These are phyloP conservation scores for Oasisia sp. DNA, from an alignment of 2,888 invertebrate species.

Conservation along the genomic window DNA sequence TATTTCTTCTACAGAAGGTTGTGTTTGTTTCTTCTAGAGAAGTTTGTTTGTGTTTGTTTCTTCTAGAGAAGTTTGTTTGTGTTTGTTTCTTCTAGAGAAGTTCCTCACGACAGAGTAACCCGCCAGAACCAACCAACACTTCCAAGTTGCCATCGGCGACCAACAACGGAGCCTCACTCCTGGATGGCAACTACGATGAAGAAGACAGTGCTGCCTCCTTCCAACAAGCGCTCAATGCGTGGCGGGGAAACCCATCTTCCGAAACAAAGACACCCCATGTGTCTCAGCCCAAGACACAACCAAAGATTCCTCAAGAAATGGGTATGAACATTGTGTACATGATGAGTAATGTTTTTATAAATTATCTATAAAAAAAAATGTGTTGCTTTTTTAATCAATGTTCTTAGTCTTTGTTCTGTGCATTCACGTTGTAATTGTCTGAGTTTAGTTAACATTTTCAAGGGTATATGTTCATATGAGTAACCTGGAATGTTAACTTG, in stretches of 20 bases:
- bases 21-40: too few relatives aligned
- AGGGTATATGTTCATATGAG: too few relatives aligned
- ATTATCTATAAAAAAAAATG: background rate
- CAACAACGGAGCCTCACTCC: conserved; percentile 43
- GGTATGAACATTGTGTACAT: background rate
- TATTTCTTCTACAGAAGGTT: too few relatives aligned
- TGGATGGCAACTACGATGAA: conserved; percentile 60
- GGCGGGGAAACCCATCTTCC: conserved; percentile 43
- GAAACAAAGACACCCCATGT: background rate
- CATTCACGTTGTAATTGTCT: too few relatives aligned
- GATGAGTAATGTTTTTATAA: background rate
- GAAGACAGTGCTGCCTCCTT: conserved; percentile 62
- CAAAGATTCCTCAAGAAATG: background rate
- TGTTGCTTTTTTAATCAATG: too few relatives aligned
- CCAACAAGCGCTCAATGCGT: conserved; percentile 59
- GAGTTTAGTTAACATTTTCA: too few relatives aligned
- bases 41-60: too few relatives aligned
- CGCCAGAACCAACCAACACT: background rate
- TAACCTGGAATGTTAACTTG: too few relatives aligned
- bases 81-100: background rate
- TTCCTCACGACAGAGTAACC: background rate
- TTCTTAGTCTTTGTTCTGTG: too few relatives aligned
- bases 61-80: too few relatives aligned
- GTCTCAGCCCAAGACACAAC: background rate
- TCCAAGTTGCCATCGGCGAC: background rate